Evolutionary conservation across 2,888 invertebrate genomes (phyloP).

Genomic region (Crioceris asparagi): DNA sequence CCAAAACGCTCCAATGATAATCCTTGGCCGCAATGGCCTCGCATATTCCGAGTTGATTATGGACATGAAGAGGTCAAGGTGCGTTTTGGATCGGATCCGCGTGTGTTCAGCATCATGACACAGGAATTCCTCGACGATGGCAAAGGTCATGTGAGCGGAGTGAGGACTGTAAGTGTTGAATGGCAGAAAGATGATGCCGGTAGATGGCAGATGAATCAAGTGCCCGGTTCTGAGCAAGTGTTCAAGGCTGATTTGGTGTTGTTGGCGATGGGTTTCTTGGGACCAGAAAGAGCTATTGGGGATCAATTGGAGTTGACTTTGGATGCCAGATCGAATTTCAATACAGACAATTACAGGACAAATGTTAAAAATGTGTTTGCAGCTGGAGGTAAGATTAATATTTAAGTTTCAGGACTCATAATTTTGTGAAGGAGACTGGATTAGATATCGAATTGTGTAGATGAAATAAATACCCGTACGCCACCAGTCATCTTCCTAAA

Average conservation of each 20-base stretch:
- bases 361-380: slow-evolving; percentile 88
- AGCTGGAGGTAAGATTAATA: slow-evolving; percentile 82
- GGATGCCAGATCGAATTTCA: slow-evolving; percentile 88
- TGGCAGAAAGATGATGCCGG: slow-evolving; percentile 90
- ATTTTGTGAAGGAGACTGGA: no score
- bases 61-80: slow-evolving; percentile 92
- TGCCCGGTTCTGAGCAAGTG: slow-evolving; percentile 65
- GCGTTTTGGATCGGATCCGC: slow-evolving; percentile 86
- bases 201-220: slow-evolving; percentile 88
- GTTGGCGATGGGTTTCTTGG: slow-evolving; percentile 97
- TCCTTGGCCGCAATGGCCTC: slow-evolving; percentile 98
- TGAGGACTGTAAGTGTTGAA: slow-evolving; percentile 80
- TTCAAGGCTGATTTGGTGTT: slow-evolving; percentile 85
- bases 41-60: slow-evolving; percentile 93
- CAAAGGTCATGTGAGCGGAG: slow-evolving; percentile 79
- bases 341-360: slow-evolving; percentile 79
- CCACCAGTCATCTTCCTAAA: no score
- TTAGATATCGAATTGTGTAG: no score
- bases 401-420: no score
- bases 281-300: slow-evolving; percentile 84
- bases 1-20: slow-evolving; percentile 72
- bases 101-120: slow-evolving; percentile 86
- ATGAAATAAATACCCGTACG: no score
- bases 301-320: slow-evolving; percentile 67
- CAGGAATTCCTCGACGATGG: slow-evolving; percentile 92